Conservation (phyloP, 1,140 invertebrate species). For the Heliothis subflexa region DNA sequence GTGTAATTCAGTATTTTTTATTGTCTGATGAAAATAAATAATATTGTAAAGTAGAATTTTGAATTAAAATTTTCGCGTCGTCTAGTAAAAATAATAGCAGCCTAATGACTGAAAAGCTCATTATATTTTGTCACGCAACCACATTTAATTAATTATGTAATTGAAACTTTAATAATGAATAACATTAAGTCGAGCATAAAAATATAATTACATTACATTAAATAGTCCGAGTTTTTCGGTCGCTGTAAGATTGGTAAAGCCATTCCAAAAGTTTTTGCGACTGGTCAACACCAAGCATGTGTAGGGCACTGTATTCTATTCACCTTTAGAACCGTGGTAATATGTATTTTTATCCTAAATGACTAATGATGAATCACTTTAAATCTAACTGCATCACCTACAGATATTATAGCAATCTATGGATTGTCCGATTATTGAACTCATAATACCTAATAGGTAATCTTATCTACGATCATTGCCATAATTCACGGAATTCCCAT, state of each 20-base stretch:
- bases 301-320: background rate
- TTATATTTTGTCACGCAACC: constrained; percentile 22
- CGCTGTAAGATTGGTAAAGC: background rate
- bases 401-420: background rate
- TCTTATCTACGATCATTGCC: constrained; percentile 15
- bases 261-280: background rate
- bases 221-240: background rate
- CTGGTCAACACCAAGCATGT: background rate
- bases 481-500: constrained; percentile 3
- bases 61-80: too few relatives aligned
- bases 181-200: background rate
- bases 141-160: constrained; percentile 14
- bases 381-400: background rate
- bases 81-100: background rate
- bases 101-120: constrained; percentile 7
- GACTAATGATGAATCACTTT: constrained; percentile 23
- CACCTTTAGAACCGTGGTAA: background rate
- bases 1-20: constrained; percentile 3
- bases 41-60: background rate
- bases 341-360: background rate
- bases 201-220: constrained; percentile 1
- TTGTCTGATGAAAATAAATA: background rate
- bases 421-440: constrained; percentile 16
- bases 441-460: background rate
- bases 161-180: constrained; percentile 18